Base-by-base conservation (phyloP, 23 tunicate genomes). In the Phallusia fumigata region DNA sequence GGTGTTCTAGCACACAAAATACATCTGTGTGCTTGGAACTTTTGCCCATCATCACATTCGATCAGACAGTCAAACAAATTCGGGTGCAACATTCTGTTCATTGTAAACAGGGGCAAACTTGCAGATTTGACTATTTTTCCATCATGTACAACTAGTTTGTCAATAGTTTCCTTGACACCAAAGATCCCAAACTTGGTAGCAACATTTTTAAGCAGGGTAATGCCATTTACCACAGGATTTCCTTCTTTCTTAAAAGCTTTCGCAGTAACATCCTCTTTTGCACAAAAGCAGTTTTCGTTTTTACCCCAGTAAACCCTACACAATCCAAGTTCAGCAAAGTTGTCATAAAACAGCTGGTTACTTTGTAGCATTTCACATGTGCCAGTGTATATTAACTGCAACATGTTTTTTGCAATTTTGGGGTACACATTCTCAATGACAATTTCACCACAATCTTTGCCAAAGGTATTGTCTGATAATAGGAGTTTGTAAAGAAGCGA, bases 1-100 rank as follows among this genome's bases (percentile, higher is more conserved):
- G 93, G 95, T 18, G 89, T 79, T 65, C 98, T 85, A 19, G 94
- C 86, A 31, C 85, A 87, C 13, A 94, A 81, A 35, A 94, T 64
- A 64, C 94, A 94, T 73, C 86, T 89, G 88, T 94, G 98, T 8
- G 98, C 90, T 13, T 65, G 58, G 26, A 87, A 78, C 3, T 47
- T 82, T 30, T 65, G 74, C 18, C 80, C 94, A 77, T 94, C 89
- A 36, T 69, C 78, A 52, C 94, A 94, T 53, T 82, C 88, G 18
- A 94, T 65, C 21, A 80, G 65, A 79, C 93, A 90, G 72, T 94
- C 94, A 49, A 47, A 80, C 79, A 93, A 65, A 18, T 51, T 28
- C 5, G 45, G 33, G 16, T 74, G 78, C 78, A 74, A 35, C n/a
- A 21, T 74, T 74, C 78, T 74, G 40, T 74, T n/a, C 45, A 33